phyloP scores from a whole-genome alignment of 1,140 invertebrate species.

The Coptotermes formosanus region DNA sequence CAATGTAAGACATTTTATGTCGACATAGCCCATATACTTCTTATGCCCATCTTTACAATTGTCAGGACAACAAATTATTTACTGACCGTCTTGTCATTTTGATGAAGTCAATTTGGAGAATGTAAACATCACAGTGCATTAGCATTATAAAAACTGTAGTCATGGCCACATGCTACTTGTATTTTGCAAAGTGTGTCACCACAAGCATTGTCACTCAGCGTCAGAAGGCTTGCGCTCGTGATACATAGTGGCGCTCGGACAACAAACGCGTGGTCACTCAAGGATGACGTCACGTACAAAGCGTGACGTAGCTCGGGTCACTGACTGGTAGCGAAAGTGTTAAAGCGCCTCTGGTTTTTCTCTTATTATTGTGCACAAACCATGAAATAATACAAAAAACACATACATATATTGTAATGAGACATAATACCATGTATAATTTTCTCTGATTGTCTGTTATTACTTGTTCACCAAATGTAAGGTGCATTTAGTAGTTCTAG shows the following conservation, averaged over 20 bases:
- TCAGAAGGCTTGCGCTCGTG: neutral
- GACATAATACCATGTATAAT: constrained; percentile 10
- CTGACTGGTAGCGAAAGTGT: constrained; percentile 14
- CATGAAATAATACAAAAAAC: neutral
- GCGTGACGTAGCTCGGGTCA: constrained; percentile 15
- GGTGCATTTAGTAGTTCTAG: neutral
- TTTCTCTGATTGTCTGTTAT: neutral
- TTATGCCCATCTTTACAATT: too few species aligned
- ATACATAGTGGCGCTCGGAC: neutral
- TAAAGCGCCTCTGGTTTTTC: neutral
- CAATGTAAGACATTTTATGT: too few species aligned
- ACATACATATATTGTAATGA: constrained; percentile 15
- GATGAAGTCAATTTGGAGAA: neutral
- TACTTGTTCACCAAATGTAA: neutral
- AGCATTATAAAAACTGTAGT: neutral
- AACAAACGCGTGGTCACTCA: constrained; percentile 7
- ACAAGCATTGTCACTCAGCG: neutral
- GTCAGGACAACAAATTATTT: too few species aligned
- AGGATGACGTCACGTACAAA: constrained; percentile 14
- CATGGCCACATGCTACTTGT: constrained; percentile 3
- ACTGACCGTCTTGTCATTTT: neutral
- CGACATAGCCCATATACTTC: too few species aligned
- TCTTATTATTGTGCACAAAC: neutral
- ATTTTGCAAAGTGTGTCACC: neutral
- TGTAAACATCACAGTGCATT: neutral